Conservation (phyloP, 2,797 vertebrate genomes). For the Gymnothorax reevesii region DNA sequence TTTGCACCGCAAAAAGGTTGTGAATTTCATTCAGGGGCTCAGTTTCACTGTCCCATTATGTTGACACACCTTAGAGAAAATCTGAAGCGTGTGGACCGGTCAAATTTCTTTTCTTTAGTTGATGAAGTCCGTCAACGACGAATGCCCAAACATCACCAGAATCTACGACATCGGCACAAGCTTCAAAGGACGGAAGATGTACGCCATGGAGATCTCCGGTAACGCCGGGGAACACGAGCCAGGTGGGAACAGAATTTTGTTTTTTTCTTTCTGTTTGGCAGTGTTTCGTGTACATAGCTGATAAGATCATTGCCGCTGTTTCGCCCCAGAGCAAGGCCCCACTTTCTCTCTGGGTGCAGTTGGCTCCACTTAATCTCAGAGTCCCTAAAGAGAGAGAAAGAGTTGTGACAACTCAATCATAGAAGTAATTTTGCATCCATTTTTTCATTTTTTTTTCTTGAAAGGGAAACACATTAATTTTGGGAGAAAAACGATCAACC, state of each 20-base stretch:
- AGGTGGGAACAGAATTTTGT: slow-evolving; percentile 65
- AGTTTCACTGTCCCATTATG: neutral
- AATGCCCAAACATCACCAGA: slow-evolving; percentile 92
- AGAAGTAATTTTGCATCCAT: too few relatives aligned
- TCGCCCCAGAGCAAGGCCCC: too few relatives aligned
- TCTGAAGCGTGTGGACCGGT: neutral
- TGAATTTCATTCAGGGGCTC: neutral
- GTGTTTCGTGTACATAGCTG: too few relatives aligned
- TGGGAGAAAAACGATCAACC: too few relatives aligned
- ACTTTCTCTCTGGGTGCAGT: too few relatives aligned
- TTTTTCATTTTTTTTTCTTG: too few relatives aligned
- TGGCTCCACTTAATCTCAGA: too few relatives aligned
- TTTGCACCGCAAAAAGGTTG: neutral
- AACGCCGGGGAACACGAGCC: slow-evolving; percentile 92
- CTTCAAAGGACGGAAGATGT: slow-evolving; percentile 89
- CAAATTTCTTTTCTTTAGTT: neutral
- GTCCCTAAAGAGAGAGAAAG: too few relatives aligned
- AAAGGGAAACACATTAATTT: too few relatives aligned
- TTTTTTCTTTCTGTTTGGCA: neutral
- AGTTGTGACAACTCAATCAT: too few relatives aligned
- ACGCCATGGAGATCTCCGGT: slow-evolving; percentile 95
- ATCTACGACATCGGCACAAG: slow-evolving; percentile 97
- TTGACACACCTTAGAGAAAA: neutral
- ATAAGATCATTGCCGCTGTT: too few relatives aligned
- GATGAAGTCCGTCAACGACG: slow-evolving; percentile 77